A percentile compares a stretch with the other conserved stretches of the same genome.
These are phyloP conservation scores for Narcine bancroftii DNA, from an alignment of 2,113 vertebrate genomes.

Conservation along the genomic window DNA sequence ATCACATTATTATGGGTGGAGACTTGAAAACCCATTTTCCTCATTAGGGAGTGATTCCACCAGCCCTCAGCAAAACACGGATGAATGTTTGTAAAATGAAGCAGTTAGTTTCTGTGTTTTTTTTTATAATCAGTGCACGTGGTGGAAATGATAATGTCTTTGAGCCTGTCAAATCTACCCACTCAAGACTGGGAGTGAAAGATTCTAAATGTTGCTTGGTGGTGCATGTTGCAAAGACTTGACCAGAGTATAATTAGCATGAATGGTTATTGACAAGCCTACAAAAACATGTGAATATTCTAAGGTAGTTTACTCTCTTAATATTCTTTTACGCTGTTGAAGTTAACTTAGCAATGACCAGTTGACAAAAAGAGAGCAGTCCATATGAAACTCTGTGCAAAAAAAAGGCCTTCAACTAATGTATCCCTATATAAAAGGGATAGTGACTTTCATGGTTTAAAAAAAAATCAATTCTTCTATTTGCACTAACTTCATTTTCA, in stretches of 20 bases:
- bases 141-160: not conserved
- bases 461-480: not conserved
- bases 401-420: not conserved
- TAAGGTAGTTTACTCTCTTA: not conserved
- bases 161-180: not conserved
- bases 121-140: no score
- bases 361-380: not conserved
- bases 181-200: not conserved
- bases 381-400: no score
- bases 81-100: no score
- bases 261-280: not conserved
- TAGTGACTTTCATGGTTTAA: not conserved
- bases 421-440: not conserved
- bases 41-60: not conserved
- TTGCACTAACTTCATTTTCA: not conserved
- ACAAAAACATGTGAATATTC: not conserved
- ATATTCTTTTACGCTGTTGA: not conserved
- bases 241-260: not conserved
- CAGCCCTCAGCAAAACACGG: not conserved
- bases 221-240: not conserved
- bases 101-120: not conserved
- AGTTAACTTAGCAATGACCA: not conserved
- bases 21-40: not conserved
- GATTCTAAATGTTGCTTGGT: not conserved
- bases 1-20: slow-evolving; percentile 24